Evolutionary conservation across 2,797 vertebrate genomes (phyloP), one percentile per base, ranked within the genome.

Genomic region (Sebastolobus alascanus): DNA sequence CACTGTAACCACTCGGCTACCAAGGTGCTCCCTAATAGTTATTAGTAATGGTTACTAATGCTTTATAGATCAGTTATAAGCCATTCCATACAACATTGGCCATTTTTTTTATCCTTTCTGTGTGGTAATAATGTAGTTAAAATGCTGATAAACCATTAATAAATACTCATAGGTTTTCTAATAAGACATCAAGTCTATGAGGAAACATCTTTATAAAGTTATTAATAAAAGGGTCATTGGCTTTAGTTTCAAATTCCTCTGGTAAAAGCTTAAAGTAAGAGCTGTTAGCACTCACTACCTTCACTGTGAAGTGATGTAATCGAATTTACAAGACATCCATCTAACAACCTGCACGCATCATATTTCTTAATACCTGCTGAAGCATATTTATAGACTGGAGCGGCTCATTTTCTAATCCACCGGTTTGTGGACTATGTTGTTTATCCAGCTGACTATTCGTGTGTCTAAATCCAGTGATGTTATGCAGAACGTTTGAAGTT

Each of bases 181-280:
- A 20, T 38, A 37, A 63, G 33, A 63, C 35, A 22, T 38, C 9
- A 13, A 25, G n/a, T 38, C 25, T 31, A 3, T 33, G 12, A 35
- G 22, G 7, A 70, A 40, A 27, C 10, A 13, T 20, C 2, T 58
- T 4, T 3, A 64, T 14, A 1, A 46, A 38, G 25, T 66, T 29
- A 16, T 52, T 52, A 37, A 27, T 25, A 60, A 69, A 68, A 55
- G n/a, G 13, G 7, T n/a, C 27, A 50, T 43, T 2, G 43, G 18
- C 27, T 67, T 35, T 18, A 71, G 50, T 64, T 81, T 58, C 60
- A 77, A 27, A 9, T 66, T 70, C 4, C 38, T 75, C 69, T 72
- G 38, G 54, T 67, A 60, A 75, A 75, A 69, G 75, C 69, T 59
- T 58, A 46, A 68, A 76, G 46, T 70, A 75, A 73, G 52, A 52